Base-by-base conservation (phyloP, 2,888 invertebrate genomes). In the Lissonota sp. region DNA sequence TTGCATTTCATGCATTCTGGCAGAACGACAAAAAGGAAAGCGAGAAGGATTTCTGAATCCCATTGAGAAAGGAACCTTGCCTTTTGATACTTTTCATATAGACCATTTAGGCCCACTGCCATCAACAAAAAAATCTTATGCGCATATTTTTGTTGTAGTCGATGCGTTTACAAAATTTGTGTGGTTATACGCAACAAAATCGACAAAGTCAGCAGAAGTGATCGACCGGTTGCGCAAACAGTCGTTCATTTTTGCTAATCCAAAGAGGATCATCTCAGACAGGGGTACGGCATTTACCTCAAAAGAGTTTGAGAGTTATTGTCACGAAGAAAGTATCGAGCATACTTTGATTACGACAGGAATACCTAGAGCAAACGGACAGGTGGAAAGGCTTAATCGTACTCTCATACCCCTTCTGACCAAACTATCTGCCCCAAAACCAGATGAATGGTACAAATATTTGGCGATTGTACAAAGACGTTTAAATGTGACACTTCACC, bases 61-160 rank as follows among this genome's bases (percentile, higher is more conserved):
- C 2, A 83, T 89, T 6, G 73, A 81, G 0, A 90, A 90, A 73
- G 87, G 84, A 40, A 83, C 80, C 7, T 40, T 51, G 1, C 90
- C 88, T 6, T 75, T 90, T 6, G 66, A 86, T 39, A 89, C 88
- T 0, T 86, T 85, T 51, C 91, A 90, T 71, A 75, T 88, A 5
- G 90, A 91, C 72, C 86, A 89, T 69, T 44, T 90, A 51, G 88
- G 89, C 37, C 90, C 90, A 10, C 69, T 91, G 67, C 66, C 70
- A 6, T 77, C 85, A 8, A 89, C 88, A 0, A 80, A 82, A 8
- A 89, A 89, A 69, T 79, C 81, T 8, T 88, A 89, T 69, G 84
- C 86, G 53, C 84, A 90, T 66, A 77, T 90, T 7, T 85, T 90
- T 7, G 87, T 70, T 2, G 82, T 90, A 1, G 71, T 89, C 5